phyloP scores from a whole-genome alignment of 2,113 vertebrate species.

The Todiramphus chloris region DNA sequence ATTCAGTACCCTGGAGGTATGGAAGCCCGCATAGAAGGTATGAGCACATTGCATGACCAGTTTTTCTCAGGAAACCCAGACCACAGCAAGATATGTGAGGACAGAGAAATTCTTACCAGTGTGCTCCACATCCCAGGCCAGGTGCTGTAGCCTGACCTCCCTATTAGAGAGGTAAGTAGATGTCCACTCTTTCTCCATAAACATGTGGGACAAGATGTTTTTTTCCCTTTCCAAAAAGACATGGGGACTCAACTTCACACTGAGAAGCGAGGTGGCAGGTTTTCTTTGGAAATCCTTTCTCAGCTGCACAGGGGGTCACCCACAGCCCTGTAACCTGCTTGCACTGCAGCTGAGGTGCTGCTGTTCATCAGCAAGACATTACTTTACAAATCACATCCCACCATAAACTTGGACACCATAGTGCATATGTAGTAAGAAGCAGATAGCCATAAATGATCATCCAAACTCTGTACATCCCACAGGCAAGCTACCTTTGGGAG shows the following conservation, averaged over 20 bases:
- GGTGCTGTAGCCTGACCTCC: not conserved
- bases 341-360: not conserved
- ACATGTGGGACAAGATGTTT: not conserved
- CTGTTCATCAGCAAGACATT: not conserved
- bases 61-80: not conserved
- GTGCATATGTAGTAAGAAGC: not conserved
- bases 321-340: not conserved
- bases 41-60: not conserved
- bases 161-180: not conserved
- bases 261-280: not conserved
- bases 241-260: not conserved
- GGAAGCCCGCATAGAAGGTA: not conserved
- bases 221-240: not conserved
- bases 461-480: not conserved
- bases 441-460: not conserved
- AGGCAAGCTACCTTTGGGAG: not conserved
- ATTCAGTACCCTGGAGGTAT: not conserved
- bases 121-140: not conserved
- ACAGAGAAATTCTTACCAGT: not conserved
- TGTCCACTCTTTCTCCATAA: not conserved
- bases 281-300: not conserved
- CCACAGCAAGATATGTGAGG: not conserved
- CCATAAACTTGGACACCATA: not conserved
- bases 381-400: not conserved
- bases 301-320: rapidly evolving